phyloP scores from a whole-genome alignment of 2,113 vertebrate species.

The Nycticorax nycticorax region DNA sequence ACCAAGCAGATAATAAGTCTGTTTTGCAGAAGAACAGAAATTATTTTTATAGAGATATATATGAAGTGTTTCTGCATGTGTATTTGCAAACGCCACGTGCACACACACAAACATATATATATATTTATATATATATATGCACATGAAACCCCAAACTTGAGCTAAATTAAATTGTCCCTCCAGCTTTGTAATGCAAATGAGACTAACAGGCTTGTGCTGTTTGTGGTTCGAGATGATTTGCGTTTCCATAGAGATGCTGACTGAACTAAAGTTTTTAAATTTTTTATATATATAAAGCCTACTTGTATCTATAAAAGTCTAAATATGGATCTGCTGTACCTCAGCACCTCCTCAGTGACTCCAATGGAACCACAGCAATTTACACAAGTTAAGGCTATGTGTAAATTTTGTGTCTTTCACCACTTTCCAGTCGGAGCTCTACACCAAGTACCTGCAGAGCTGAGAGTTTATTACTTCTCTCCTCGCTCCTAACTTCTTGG shows the following conservation, averaged over 20 bases:
- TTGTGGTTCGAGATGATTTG: slow-evolving; percentile 30
- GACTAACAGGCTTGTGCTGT: slow-evolving; percentile 33
- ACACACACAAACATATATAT: neutral
- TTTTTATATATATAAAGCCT: slow-evolving; percentile 15
- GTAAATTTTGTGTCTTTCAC: slow-evolving; percentile 5
- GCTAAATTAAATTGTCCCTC: slow-evolving; percentile 21
- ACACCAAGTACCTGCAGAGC: neutral
- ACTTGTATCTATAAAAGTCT: slow-evolving; percentile 34
- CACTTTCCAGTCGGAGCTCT: neutral
- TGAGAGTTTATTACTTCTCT: neutral
- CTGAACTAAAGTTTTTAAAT: slow-evolving; percentile 10
- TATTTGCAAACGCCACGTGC: slow-evolving; percentile 15
- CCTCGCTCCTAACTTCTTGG: neutral
- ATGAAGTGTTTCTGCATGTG: neutral
- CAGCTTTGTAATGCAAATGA: slow-evolving; percentile 54
- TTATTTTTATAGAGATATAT: neutral
- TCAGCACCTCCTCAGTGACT: slow-evolving; percentile 18
- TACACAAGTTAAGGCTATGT: neutral
- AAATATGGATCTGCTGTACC: slow-evolving; percentile 15
- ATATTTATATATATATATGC: neutral
- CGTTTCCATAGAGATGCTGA: slow-evolving; percentile 61
- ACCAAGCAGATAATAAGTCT: neutral
- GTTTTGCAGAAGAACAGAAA: slow-evolving; percentile 15
- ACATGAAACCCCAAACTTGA: slow-evolving; percentile 18
- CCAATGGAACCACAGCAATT: neutral